A percentile compares a stretch with the other conserved stretches of the same genome.
Conservation (phyloP, 1,140 invertebrate species). For the Aphelinus atriplicis region DNA sequence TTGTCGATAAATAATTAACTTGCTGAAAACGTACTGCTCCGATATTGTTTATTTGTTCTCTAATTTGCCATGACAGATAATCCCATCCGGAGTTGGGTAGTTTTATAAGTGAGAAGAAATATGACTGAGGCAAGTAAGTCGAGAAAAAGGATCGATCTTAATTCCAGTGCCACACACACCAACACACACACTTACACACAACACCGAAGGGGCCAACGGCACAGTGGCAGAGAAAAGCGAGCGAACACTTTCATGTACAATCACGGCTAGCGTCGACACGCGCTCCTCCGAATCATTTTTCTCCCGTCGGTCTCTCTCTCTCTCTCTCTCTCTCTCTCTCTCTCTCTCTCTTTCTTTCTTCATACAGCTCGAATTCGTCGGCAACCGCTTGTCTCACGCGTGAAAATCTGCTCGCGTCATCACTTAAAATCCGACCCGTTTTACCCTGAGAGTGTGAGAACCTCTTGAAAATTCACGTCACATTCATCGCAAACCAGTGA, state of each 20-base stretch:
- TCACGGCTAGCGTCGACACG: slow-evolving; percentile 13
- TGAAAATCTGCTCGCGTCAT: slow-evolving; percentile 43
- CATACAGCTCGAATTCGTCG: not conserved
- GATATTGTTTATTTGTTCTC: no score
- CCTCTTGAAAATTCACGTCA: slow-evolving; percentile 39
- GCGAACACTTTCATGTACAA: slow-evolving; percentile 7
- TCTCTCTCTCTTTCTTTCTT: not conserved
- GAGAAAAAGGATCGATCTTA: slow-evolving; percentile 31
- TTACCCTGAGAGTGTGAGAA: not conserved
- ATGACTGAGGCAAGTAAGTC: not conserved
- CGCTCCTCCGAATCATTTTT: slow-evolving; percentile 18
- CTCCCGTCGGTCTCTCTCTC: not conserved
- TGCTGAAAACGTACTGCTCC: no score
- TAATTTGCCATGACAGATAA: not conserved
- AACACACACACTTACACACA: no score
- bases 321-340: slow-evolving; percentile 23
- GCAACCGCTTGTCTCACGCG: not conserved
- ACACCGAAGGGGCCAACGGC: not conserved
- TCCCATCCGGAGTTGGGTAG: not conserved
- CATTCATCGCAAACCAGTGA: slow-evolving; percentile 28
- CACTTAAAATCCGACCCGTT: slow-evolving; percentile 40
- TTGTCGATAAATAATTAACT: no score
- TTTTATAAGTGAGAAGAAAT: slow-evolving; percentile 1
- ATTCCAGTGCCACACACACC: not conserved
- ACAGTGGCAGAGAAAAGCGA: not conserved